Evolutionary conservation across 2,888 invertebrate genomes (phyloP), one percentile per base, ranked within the genome.

Genomic region (Drosophila neotestacea): DNA sequence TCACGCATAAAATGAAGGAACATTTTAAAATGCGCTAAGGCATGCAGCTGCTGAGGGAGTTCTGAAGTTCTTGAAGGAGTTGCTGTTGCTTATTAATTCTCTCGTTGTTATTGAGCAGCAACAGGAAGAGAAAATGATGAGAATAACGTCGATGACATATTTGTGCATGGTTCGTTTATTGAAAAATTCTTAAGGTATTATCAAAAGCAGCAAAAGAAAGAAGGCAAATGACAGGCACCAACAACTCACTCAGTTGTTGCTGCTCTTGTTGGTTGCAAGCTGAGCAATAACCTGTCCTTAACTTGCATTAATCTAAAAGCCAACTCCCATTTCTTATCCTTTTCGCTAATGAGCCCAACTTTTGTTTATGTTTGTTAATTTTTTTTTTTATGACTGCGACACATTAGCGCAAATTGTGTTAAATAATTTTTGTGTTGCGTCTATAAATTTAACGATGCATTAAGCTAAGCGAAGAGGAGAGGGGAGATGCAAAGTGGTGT

Each of bases 361-460:
- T 77, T 80, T 34, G 59, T 55, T 44, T 47, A 30, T 42, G n/a
- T 38, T 44, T 58, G 16, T 34, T 80, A 32, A 56, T 55, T 44
- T 47, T 58, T n/a, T 34, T 13, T 44, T 77, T 77, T 73, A 83
- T 70, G 67, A 63, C 47, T 67, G 78, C 71, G 76, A 76, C 85
- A 77, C 88, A 89, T 85, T 85, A 85, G 76, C 65, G 64, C 67
- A 85, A 46, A 89, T 85, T 76, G 79, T 73, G 79, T 67, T 77
- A 85, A 89, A 87, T 86, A 65, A 87, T 81, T 81, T 75, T 62
- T 73, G 65, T 66, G 47, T 38, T 11, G 55, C 69, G 63, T 70
- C 84, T 73, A 85, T 85, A 88, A 88, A 86, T 87, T 88, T 81
- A 84, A 89, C 85, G 88, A 85, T 77, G 85, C 85, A 85, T 85